A percentile compares a stretch with the other conserved stretches of the same genome.
Conservation (phyloP, 1,140 invertebrate genomes). For the Matsumurasca onukii region DNA sequence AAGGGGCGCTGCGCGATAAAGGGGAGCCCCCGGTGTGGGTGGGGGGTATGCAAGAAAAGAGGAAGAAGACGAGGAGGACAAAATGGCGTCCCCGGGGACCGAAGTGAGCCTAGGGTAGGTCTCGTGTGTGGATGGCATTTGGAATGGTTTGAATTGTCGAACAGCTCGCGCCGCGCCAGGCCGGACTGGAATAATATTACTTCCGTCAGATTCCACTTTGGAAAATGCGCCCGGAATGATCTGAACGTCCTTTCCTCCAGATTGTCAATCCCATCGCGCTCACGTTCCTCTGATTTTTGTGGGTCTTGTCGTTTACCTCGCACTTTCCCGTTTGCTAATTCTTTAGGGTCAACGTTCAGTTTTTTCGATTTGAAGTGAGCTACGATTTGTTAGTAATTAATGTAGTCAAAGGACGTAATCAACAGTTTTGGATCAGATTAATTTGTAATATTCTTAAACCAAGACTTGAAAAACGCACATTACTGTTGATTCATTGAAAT, state of each 20-base stretch:
- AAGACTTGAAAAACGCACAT: no score
- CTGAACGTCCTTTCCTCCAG: constrained; percentile 13
- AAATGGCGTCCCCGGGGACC: constrained; percentile 36
- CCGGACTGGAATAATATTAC: constrained; percentile 23
- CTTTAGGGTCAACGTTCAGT: no score
- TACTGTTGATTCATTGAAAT: no score
- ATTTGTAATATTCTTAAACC: no score
- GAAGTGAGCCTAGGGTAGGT: constrained; percentile 47
- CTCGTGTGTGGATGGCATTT: constrained; percentile 53
- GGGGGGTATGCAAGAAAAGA: constrained; percentile 40
- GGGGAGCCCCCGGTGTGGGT: constrained; percentile 52
- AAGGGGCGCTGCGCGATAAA: constrained; percentile 48
- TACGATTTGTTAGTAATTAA: no score
- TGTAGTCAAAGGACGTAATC: no score
- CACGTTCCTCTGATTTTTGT: no score
- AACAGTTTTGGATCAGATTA: no score
- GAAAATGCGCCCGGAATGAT: not conserved
- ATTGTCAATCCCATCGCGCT: constrained; percentile 16
- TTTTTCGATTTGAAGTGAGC: no score
- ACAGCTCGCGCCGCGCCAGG: constrained; percentile 51
- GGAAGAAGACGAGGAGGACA: constrained; percentile 32
- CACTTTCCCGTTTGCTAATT: no score
- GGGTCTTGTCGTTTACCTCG: no score
- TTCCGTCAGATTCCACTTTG: constrained; percentile 20
- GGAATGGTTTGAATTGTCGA: constrained; percentile 55